These are phyloP conservation scores for Vannuccia rotundouncinata DNA, from an alignment of 2,888 invertebrate genomes.

Conservation along the genomic window DNA sequence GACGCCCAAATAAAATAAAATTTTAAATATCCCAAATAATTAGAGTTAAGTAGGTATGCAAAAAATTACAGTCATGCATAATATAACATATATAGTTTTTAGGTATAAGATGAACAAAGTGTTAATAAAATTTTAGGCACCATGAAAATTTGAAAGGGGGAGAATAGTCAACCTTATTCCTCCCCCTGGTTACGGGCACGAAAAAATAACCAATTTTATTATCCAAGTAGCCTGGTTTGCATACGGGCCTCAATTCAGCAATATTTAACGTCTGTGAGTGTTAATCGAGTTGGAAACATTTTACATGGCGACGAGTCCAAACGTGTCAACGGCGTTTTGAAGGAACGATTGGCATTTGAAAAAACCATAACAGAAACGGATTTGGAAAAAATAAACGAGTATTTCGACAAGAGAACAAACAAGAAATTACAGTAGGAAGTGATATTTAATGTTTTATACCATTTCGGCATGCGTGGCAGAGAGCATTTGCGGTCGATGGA, in stretches of 20 bases:
- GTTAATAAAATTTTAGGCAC: too few relatives aligned
- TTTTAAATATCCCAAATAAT: too few relatives aligned
- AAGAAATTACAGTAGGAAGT: not conserved
- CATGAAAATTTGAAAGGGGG: too few relatives aligned
- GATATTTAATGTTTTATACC: not conserved
- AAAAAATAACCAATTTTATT: too few relatives aligned
- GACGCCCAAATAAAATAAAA: too few relatives aligned
- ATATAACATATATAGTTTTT: too few relatives aligned
- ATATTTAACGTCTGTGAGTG: not conserved
- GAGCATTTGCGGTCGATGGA: not conserved
- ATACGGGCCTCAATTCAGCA: too few relatives aligned
- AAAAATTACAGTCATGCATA: too few relatives aligned
- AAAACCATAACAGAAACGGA: not conserved
- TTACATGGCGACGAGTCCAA: not conserved
- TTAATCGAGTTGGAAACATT: not conserved
- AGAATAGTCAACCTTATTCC: too few relatives aligned
- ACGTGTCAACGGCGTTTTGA: not conserved
- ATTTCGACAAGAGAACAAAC: not conserved
- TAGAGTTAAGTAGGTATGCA: too few relatives aligned
- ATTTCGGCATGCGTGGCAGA: not conserved
- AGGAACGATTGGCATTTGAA: not conserved
- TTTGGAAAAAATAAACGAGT: not conserved
- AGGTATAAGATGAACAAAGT: too few relatives aligned
- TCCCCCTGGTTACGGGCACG: too few relatives aligned
- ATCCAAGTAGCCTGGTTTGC: not conserved